Conservation (phyloP, 2,113 vertebrate species). For the Grammomys surdaster region DNA sequence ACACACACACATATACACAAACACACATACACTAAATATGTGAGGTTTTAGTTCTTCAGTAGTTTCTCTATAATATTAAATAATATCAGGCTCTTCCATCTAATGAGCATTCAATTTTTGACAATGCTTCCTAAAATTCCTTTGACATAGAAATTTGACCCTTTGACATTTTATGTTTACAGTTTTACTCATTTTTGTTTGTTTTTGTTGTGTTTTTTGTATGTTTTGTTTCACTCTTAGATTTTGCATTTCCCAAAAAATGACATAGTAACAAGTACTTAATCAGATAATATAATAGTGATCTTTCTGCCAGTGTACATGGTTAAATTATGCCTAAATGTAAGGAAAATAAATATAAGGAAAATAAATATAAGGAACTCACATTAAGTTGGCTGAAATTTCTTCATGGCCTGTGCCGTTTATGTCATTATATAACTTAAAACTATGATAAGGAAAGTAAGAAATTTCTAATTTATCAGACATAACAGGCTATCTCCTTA, state of each 20-base stretch:
- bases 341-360: slow-evolving; percentile 9
- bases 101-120: background rate
- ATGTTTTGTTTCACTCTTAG: background rate
- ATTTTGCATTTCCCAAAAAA: background rate
- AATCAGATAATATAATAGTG: background rate
- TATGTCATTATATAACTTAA: background rate
- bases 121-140: background rate
- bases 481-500: background rate
- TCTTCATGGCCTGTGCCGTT: background rate
- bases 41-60: background rate
- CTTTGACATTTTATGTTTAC: background rate
- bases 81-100: background rate
- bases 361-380: background rate
- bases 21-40: background rate
- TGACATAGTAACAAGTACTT: background rate
- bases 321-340: slow-evolving; percentile 37
- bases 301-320: slow-evolving; percentile 29
- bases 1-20: background rate
- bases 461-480: background rate
- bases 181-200: background rate
- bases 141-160: background rate
- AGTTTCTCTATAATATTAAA: slow-evolving; percentile 12
- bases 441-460: slow-evolving; percentile 28
- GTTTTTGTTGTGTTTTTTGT: no score
- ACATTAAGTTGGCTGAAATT: background rate